Percentiles rank a stretch among this genome's conserved stretches.
These are phyloP conservation scores for Synergus gifuensis DNA, from an alignment of 2,888 invertebrate genomes.

Conservation along the genomic window DNA sequence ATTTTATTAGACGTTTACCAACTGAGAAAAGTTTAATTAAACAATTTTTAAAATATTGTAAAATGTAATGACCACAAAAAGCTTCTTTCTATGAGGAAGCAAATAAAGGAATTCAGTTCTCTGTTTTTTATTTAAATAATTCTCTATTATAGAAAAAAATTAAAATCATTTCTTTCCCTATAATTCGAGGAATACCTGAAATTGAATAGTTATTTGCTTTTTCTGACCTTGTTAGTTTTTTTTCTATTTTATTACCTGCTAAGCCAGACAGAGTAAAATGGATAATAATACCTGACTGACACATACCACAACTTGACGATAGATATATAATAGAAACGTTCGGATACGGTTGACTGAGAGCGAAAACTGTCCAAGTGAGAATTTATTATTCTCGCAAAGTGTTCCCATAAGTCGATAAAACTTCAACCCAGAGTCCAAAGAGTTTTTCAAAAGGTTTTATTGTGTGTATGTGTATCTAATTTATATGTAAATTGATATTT, in stretches of 20 bases:
- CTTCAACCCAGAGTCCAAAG: background rate
- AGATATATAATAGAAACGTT: background rate
- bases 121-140: too few relatives aligned
- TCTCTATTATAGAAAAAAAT: too few relatives aligned
- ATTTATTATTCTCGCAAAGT: constrained; percentile 26
- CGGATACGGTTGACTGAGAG: too few relatives aligned
- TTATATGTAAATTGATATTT: too few relatives aligned
- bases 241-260: background rate
- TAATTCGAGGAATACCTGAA: background rate
- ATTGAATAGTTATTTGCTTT: background rate
- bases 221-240: background rate
- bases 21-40: too few relatives aligned
- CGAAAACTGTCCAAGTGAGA: constrained; percentile 9
- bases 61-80: too few relatives aligned
- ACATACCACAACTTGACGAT: background rate
- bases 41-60: too few relatives aligned
- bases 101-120: too few relatives aligned
- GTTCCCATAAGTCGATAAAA: constrained; percentile 1
- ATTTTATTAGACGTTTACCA: too few relatives aligned
- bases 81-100: too few relatives aligned
- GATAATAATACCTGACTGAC: background rate
- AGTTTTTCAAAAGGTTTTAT: background rate
- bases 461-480: background rate
- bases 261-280: background rate
- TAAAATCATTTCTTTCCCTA: background rate